phyloP scores from a whole-genome alignment of 2,888 invertebrate species.

The Amblyteles armatorius region DNA sequence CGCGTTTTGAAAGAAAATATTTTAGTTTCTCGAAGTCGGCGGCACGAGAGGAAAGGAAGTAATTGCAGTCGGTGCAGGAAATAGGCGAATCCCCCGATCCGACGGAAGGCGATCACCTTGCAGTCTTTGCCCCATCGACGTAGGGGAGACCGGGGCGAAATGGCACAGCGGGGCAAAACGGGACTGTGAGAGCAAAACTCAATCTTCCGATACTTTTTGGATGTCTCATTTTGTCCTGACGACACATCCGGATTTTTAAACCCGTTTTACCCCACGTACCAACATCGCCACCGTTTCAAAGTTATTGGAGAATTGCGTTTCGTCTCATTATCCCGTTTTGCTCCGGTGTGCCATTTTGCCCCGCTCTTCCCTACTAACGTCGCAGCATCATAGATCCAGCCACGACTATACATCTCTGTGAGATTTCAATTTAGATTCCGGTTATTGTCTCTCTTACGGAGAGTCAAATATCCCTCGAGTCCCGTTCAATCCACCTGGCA shows the following conservation, averaged over 20 bases:
- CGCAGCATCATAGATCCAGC: slow-evolving; percentile 9
- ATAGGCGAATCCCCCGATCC: slow-evolving; percentile 6
- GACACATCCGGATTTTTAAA: no score
- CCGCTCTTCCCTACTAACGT: neutral
- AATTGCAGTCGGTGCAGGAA: neutral
- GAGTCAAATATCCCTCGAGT: slow-evolving; percentile 41
- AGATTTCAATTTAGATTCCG: slow-evolving; percentile 62
- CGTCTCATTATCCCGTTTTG: no score
- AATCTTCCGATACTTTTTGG: no score
- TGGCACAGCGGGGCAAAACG: no score
- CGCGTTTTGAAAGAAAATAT: neutral
- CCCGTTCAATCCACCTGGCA: slow-evolving; percentile 4
- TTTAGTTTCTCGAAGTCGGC: neutral
- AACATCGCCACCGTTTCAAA: no score
- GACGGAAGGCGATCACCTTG: neutral
- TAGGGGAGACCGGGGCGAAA: no score
- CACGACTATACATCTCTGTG: slow-evolving; percentile 14
- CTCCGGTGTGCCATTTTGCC: no score
- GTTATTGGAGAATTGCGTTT: no score
- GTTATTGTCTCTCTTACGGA: slow-evolving; percentile 41
- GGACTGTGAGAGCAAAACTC: no score
- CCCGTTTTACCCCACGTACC: no score
- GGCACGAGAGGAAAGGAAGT: neutral
- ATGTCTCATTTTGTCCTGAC: no score
- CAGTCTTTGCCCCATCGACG: slow-evolving; percentile 1